Evolutionary conservation across 2,113 vertebrate species (phyloP).

Genomic region (Pelecanus crispus): DNA sequence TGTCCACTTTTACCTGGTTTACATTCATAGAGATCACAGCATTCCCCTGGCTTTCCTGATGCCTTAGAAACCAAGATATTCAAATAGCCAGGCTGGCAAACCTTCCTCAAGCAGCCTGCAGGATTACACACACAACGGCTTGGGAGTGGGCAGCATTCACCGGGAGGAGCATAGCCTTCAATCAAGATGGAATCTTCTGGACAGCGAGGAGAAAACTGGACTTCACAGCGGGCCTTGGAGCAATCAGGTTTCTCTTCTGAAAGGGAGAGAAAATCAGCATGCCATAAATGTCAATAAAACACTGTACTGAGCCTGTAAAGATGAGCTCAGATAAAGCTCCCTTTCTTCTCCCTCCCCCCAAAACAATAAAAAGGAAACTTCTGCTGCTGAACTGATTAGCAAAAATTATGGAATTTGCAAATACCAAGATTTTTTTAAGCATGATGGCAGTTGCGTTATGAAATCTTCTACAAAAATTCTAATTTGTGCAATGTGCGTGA

Average conservation of each 20-base stretch:
- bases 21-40: conserved; percentile 91
- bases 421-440: too few relatives aligned
- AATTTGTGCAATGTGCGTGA: fast-evolving
- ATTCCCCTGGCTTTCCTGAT: conserved; percentile 88
- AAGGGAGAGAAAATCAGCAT: conserved; percentile 64
- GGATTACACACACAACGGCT: conserved; percentile 89
- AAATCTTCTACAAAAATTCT: not conserved
- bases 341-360: not conserved
- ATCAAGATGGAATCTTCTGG: conserved; percentile 89
- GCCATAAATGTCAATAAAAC: not conserved
- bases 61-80: conserved; percentile 89
- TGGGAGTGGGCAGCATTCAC: conserved; percentile 88
- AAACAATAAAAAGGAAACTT: not conserved
- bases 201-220: conserved; percentile 89
- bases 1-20: conserved; percentile 81
- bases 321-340: not conserved
- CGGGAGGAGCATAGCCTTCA: conserved; percentile 88
- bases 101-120: conserved; percentile 86
- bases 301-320: not conserved
- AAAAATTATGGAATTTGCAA: not conserved
- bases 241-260: conserved; percentile 90
- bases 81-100: conserved; percentile 88
- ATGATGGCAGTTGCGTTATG: fast-evolving
- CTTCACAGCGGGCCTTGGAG: conserved; percentile 87
- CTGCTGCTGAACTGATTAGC: not conserved